Evolutionary conservation across 2,797 vertebrate genomes (phyloP), one percentile per base, ranked within the genome.

Genomic region (Gymnocypris eckloni): DNA sequence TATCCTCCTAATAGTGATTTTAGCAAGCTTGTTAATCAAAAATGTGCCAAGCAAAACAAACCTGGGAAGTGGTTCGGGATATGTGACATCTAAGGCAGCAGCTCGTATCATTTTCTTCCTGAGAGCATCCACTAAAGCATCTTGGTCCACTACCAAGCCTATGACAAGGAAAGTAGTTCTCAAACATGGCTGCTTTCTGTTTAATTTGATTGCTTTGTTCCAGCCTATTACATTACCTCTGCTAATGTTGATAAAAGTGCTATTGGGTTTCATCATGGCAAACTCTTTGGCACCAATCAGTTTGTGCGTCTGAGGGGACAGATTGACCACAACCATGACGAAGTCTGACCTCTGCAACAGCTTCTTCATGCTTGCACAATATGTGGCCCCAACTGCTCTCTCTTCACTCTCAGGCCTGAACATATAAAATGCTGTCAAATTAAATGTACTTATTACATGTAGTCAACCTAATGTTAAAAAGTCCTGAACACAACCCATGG

Each of bases 131-230:
- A 95, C 93, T 87, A 96, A 89, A 39, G 95, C 95, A 11, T 96
- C 95, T 87, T 97, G 96, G 89, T 97, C 95, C 61, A 96, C 90
- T 39, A 96, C 91, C 45, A 90, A 92, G 78, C 96, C 96, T 96
- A 80, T 72, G 81, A 76, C 6, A 71, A 82, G 20, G 59, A 81
- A 77, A 89, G 48, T n/a, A 61, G 9, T 61, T 75, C 2, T 80
- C 3, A 71, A 80, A 70, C 37, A 33, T 11, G n/a, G 13, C 48
- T 39, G 28, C 6, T 54, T 54, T 54, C 10, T n/a, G 7, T 67
- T 78, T 22, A 77, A 69, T 37, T 20, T 13, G 52, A 61, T 39
- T 73, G 5, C 6, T 50, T 64, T 33, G 37, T 11, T 61, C 9
- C 8, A 76, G n/a, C 12, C 4, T 20, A 18, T 50, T 39, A 81